Evolutionary conservation across 2,113 vertebrate genomes (phyloP).

Genomic region (Anthoscopus minutus): DNA sequence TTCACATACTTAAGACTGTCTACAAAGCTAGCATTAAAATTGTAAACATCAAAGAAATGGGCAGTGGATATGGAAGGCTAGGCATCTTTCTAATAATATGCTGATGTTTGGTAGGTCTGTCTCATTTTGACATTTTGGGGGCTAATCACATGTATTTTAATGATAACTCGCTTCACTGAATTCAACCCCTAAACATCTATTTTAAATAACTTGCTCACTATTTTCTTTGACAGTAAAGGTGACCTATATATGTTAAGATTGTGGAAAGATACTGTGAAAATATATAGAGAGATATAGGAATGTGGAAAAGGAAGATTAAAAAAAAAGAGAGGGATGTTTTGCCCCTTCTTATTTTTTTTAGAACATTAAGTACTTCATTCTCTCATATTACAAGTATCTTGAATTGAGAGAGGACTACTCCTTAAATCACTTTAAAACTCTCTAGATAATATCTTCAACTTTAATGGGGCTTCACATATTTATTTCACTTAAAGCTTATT

Average conservation of each 20-base stretch:
- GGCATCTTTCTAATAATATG: not conserved
- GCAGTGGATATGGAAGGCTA: not conserved
- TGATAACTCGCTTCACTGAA: not conserved
- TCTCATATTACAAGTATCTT: not conserved
- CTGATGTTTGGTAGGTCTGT: not conserved
- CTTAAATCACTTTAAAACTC: conserved; percentile 32
- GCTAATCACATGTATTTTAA: not conserved
- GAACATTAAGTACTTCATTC: not conserved
- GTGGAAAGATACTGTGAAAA: not conserved
- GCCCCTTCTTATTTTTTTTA: not conserved
- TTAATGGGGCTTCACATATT: conserved; percentile 15
- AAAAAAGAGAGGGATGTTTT: not conserved
- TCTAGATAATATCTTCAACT: not conserved
- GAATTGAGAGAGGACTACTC: not conserved
- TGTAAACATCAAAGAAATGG: not conserved
- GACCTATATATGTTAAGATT: not conserved
- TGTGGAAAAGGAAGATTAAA: not conserved
- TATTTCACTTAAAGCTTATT: conserved; percentile 31
- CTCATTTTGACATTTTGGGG: not conserved
- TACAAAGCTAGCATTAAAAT: not conserved
- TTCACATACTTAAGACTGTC: not conserved
- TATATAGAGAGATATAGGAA: not conserved
- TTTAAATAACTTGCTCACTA: not conserved
- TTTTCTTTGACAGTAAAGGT: not conserved
- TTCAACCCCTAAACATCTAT: not conserved